These are phyloP conservation scores for Tarsius wallacei DNA, from an alignment of 2,797 vertebrate species.

Conservation along the genomic window DNA sequence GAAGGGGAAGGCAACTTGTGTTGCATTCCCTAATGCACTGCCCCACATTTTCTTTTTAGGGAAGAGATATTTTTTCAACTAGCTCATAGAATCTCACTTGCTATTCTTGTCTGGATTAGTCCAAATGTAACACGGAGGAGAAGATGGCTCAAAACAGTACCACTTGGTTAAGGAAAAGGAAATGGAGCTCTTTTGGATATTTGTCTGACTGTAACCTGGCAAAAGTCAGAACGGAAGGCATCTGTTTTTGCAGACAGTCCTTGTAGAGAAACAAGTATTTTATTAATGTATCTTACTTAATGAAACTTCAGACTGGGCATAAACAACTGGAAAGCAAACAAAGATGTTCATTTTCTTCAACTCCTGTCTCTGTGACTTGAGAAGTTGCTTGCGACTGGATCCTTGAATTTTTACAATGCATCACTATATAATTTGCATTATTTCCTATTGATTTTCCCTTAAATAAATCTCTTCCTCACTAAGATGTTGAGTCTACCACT, in stretches of 20 bases:
- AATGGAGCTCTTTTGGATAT: rapidly evolving
- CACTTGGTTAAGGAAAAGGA: neutral
- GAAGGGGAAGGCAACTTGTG: rapidly evolving
- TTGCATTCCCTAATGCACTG: neutral
- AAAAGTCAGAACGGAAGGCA: neutral
- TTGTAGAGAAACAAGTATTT: neutral
- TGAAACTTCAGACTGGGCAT: neutral
- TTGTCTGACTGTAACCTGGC: neutral
- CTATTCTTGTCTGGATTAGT: neutral
- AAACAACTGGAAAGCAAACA: neutral
- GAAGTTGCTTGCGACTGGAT: neutral
- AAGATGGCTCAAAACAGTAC: neutral
- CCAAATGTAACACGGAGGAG: neutral
- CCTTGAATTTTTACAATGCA: rapidly evolving
- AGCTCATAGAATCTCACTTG: neutral
- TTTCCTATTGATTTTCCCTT: neutral
- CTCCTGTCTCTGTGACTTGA: neutral
- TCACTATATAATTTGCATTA: neutral
- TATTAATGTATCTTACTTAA: neutral
- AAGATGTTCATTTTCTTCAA: rapidly evolving
- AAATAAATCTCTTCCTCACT: neutral
- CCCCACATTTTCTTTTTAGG: neutral
- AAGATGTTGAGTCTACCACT: no score
- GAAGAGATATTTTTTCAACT: neutral
- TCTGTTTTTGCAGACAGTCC: neutral